Base-by-base conservation (phyloP, 2,797 vertebrate genomes). In the Pseudochirops cupreus region DNA sequence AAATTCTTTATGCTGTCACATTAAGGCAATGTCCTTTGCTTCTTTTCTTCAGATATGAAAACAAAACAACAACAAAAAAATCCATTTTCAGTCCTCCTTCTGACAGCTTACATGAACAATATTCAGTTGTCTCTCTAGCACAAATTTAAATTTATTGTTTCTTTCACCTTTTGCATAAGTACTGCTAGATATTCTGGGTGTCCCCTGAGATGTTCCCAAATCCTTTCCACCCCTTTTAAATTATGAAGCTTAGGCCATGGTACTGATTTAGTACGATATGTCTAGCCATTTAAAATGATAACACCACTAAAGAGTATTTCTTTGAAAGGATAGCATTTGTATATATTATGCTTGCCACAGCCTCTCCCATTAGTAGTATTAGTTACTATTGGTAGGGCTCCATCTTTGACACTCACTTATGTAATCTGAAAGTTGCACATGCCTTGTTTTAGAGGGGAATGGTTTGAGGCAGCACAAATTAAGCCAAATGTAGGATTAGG, bases 391-490 rank as follows among this genome's bases (percentile, higher is more conserved):
- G 46, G 21, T 28, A 52, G 74, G 33, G 57, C 10, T 18, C 67
- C 11, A 0, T n/a, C 57, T 89, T 52, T 62, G 90, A 53, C 33
- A 4, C 26, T 91, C 2, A 6, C 24, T 91, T 5, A 1, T 4
- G 13, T 93, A 62, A 93, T 39, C 67, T 95, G 56, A 91, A n/a
- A 50, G 53, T 93, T 91, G 53, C 54, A 28, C 91, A 56, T 91
- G 74, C 4, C 1, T 0, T 18, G 1, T 90, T 59, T 33, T 56
- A 53, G n/a, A 55, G 14, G 91, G 90, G 62, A 74, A 3, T 26
- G n/a, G 0, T 14, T 0, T 2, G 9, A 67, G 16, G 1, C 0
- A 0, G 14, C 52, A 9, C 0, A 55, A 13, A n/a, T 12, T 53
- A n/a, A 33, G 91, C 9, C 50, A 29, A 39, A 91, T 14, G 14